These are phyloP conservation scores for Trematomus bernacchii DNA, from an alignment of 2,797 vertebrate species.

Conservation along the genomic window DNA sequence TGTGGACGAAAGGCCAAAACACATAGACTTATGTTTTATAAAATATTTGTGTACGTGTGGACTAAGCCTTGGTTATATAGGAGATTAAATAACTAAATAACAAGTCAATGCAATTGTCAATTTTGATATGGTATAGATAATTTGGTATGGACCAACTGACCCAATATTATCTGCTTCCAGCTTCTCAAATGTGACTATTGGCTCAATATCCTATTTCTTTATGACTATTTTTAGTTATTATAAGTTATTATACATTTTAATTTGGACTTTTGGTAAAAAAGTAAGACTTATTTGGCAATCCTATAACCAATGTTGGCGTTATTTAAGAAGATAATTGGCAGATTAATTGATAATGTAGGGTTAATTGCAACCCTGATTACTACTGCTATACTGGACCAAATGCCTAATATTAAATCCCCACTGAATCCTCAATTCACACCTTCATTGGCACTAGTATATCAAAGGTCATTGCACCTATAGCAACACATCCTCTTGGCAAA, in stretches of 20 bases:
- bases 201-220: too few relatives aligned
- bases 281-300: too few relatives aligned
- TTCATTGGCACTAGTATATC: background rate
- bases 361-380: background rate
- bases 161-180: background rate
- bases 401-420: background rate
- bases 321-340: background rate
- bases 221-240: too few relatives aligned
- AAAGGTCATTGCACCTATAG: conserved; percentile 11
- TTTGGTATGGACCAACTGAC: too few relatives aligned
- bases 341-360: background rate
- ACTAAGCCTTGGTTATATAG: too few relatives aligned
- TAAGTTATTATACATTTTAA: too few relatives aligned
- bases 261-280: too few relatives aligned
- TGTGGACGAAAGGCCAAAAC: too few relatives aligned
- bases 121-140: too few relatives aligned
- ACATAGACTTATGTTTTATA: too few relatives aligned
- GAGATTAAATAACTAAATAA: background rate
- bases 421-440: background rate
- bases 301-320: too few relatives aligned
- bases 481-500: background rate
- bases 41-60: too few relatives aligned
- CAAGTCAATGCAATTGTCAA: background rate
- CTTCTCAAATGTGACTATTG: background rate
- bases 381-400: background rate